Conservation (phyloP, 1,140 invertebrate species). For the Scylla paramamosain region DNA sequence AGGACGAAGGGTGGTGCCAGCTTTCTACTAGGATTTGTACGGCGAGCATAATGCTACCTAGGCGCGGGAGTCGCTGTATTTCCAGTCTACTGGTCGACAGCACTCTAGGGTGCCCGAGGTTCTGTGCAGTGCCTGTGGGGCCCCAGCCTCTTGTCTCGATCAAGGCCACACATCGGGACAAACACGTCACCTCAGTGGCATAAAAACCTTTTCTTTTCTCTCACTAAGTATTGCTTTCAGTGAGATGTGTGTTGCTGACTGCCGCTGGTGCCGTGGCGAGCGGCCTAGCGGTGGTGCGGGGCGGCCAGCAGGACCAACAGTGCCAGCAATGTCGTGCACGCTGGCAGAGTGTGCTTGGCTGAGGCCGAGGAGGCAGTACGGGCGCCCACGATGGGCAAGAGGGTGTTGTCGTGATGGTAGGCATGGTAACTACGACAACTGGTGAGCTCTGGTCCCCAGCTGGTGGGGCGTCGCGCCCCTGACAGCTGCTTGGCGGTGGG, state of each 20-base stretch:
- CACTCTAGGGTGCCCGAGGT: not conserved
- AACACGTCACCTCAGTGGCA: not conserved
- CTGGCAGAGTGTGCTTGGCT: not conserved
- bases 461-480: conserved; percentile 32
- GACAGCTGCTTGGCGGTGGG: conserved; percentile 39
- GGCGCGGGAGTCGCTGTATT: not conserved
- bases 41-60: not conserved
- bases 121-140: not conserved
- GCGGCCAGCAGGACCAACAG: not conserved
- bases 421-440: conserved; percentile 43
- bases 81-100: too few species aligned
- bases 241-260: not conserved
- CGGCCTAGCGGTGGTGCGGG: not conserved
- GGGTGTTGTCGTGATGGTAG: conserved; percentile 38
- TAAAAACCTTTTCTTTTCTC: not conserved
- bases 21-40: not conserved
- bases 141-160: not conserved
- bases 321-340: not conserved
- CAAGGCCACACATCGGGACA: not conserved
- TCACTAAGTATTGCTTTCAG: not conserved
- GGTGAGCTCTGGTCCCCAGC: conserved; percentile 59
- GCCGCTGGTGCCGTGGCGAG: not conserved
- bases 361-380: conserved; percentile 53
- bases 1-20: not conserved
- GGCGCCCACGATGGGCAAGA: conserved; percentile 62